These are phyloP conservation scores for Rhinoderma darwinii DNA, from an alignment of 2,113 vertebrate species.

Conservation along the genomic window DNA sequence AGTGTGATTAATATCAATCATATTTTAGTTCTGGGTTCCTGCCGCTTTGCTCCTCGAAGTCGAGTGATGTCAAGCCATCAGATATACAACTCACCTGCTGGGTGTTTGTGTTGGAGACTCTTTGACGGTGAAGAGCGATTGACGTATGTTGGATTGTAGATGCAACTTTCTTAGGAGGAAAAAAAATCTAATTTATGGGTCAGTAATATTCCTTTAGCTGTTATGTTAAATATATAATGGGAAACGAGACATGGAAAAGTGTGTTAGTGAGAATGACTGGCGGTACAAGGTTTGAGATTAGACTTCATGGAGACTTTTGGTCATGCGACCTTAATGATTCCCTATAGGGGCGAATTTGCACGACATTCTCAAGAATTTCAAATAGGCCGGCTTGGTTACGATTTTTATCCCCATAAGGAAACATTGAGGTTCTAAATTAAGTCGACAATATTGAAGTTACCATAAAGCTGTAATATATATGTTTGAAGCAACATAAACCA, in stretches of 20 bases:
- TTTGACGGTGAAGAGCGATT: slow-evolving; percentile 5
- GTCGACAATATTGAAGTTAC: too few relatives aligned
- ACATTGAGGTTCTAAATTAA: too few relatives aligned
- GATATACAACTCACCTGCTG: slow-evolving; percentile 42
- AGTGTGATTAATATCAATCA: slow-evolving; percentile 47
- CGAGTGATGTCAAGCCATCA: slow-evolving; percentile 11
- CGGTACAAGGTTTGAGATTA: neutral
- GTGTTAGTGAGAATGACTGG: neutral
- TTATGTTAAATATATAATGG: neutral
- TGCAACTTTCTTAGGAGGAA: neutral
- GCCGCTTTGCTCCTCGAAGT: slow-evolving; percentile 13
- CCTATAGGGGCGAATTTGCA: neutral
- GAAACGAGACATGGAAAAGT: neutral
- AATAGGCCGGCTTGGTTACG: too few relatives aligned
- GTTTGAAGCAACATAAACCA: too few relatives aligned
- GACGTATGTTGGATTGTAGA: neutral
- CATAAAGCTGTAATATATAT: too few relatives aligned
- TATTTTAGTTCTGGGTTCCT: slow-evolving; percentile 5
- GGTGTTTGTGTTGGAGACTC: slow-evolving; percentile 10
- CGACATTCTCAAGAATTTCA: too few relatives aligned
- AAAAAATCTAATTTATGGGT: neutral
- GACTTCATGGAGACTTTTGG: neutral
- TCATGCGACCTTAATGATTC: neutral
- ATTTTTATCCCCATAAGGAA: too few relatives aligned
- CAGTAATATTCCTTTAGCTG: neutral